Evolutionary conservation across 2,113 vertebrate genomes (phyloP).

Genomic region (Beaufortia kweichowensis): DNA sequence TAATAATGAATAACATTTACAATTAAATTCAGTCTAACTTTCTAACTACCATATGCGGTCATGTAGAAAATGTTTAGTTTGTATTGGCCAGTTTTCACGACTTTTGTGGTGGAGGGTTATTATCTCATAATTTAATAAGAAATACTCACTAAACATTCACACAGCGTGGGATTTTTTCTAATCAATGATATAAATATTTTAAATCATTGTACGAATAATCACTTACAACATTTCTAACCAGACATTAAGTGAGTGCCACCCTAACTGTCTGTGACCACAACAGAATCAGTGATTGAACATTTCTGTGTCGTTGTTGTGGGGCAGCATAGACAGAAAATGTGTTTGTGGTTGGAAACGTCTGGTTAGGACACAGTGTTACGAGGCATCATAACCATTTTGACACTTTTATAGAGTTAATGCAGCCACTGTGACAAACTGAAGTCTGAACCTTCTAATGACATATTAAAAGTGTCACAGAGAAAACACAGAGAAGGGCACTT

Average conservation of each 20-base stretch:
- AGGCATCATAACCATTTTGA: slow-evolving; percentile 34
- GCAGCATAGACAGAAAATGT: too few relatives aligned
- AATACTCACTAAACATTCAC: not conserved
- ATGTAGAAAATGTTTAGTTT: not conserved
- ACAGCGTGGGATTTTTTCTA: not conserved
- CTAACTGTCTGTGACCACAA: too few relatives aligned
- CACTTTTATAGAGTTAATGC: too few relatives aligned
- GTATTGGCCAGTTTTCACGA: not conserved
- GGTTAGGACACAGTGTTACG: not conserved
- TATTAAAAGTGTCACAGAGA: too few relatives aligned
- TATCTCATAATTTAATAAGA: not conserved
- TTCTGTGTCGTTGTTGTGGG: too few relatives aligned
- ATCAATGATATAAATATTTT: not conserved
- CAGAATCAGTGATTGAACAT: too few relatives aligned
- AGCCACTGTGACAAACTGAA: too few relatives aligned
- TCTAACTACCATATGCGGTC: not conserved
- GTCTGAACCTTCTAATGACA: too few relatives aligned
- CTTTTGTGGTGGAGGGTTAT: slow-evolving; percentile 24
- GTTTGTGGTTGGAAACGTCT: too few relatives aligned
- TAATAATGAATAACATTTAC: slow-evolving; percentile 3
- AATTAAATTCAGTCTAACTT: slow-evolving; percentile 23
- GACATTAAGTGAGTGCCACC: not conserved
- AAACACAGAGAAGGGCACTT: too few relatives aligned
- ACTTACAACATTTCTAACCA: not conserved
- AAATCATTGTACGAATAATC: not conserved